A percentile compares a stretch with the other conserved stretches of the same genome.
phyloP scores from a whole-genome alignment of 2,113 vertebrate species.

The Rhombomys opimus region DNA sequence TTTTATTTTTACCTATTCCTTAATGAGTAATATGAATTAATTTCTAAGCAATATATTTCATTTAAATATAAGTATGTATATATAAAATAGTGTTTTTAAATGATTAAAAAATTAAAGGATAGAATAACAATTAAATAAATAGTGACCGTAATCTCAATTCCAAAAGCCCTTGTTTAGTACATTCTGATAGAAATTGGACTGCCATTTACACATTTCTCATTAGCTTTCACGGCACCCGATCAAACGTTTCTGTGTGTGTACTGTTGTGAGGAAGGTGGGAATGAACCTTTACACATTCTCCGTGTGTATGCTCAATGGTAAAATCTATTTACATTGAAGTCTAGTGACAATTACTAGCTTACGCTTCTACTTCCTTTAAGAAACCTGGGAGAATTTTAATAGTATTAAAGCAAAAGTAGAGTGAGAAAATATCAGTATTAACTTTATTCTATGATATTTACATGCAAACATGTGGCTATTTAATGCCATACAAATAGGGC shows the following conservation, averaged over 20 bases:
- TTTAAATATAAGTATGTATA: not conserved
- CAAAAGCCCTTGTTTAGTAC: slow-evolving; percentile 61
- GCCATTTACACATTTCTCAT: slow-evolving; percentile 75
- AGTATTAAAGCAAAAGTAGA: slow-evolving; percentile 68
- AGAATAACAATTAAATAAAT: slow-evolving; percentile 54
- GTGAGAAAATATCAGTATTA: slow-evolving; percentile 49
- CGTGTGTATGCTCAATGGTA: slow-evolving; percentile 32
- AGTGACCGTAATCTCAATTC: slow-evolving; percentile 66
- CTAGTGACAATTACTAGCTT: slow-evolving; percentile 66
- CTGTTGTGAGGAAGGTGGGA: slow-evolving; percentile 61
- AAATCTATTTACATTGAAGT: slow-evolving; percentile 74
- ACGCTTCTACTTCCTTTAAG: slow-evolving; percentile 54
- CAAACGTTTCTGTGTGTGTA: slow-evolving; percentile 69
- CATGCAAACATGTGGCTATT: not conserved
- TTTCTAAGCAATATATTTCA: not conserved
- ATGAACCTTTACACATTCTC: slow-evolving; percentile 60
- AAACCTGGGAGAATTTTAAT: slow-evolving; percentile 82
- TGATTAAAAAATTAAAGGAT: not conserved
- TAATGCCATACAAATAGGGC: not conserved
- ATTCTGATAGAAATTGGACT: slow-evolving; percentile 65
- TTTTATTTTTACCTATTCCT: not conserved
- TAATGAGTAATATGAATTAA: not conserved
- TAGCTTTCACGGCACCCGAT: slow-evolving; percentile 52
- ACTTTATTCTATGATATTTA: slow-evolving; percentile 34
- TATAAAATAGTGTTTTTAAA: not conserved